Percentiles rank a stretch among this genome's conserved stretches.
phyloP scores from a whole-genome alignment of 2,888 invertebrate species.

The Strigamia maritima region DNA sequence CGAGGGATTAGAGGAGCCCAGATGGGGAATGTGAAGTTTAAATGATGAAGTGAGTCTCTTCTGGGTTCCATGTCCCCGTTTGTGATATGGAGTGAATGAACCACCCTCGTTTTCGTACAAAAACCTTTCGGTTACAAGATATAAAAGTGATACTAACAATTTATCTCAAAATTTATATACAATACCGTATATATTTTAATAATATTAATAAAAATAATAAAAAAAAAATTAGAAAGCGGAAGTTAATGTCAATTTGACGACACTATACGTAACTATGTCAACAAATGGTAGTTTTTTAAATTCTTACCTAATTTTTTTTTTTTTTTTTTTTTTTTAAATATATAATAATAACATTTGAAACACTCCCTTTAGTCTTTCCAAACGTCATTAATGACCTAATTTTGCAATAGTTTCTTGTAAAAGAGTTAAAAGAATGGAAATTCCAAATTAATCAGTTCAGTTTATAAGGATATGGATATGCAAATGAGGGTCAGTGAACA shows the following conservation, averaged over 20 bases:
- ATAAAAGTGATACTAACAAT: conserved; percentile 6
- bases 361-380: background rate
- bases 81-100: background rate
- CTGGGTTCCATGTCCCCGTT: conserved; percentile 4
- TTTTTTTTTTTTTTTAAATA: no score
- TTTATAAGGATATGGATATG: background rate
- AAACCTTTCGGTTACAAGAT: background rate
- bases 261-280: no score
- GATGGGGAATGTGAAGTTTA: background rate
- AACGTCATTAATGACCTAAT: conserved; percentile 14
- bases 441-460: background rate
- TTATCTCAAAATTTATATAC: background rate
- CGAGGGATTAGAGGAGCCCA: background rate
- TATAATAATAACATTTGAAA: background rate
- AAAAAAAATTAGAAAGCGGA: no score
- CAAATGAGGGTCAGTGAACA: conserved; percentile 27
- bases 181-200: no score
- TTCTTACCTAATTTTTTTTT: no score
- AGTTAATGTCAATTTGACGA: no score
- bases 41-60: conserved; percentile 3
- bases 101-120: conserved; percentile 27
- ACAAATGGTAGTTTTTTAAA: no score
- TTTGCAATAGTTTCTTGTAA: background rate
- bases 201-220: no score
- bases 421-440: conserved; percentile 4